These are phyloP conservation scores for Ophion costatus DNA, from an alignment of 2,888 invertebrate genomes.

Conservation along the genomic window DNA sequence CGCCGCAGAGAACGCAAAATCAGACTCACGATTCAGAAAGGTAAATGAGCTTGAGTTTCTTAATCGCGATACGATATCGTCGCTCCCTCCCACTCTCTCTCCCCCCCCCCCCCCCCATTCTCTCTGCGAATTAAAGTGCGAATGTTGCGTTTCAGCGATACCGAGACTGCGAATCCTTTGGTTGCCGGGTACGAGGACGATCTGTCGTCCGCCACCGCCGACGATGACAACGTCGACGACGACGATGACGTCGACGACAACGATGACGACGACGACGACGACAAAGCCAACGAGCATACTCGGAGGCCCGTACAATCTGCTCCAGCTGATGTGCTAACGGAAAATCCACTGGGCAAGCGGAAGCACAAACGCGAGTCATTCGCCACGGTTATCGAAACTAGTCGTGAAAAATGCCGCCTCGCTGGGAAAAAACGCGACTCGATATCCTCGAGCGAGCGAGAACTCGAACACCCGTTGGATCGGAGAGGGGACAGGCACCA, in stretches of 20 bases:
- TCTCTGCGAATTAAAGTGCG: too few relatives aligned
- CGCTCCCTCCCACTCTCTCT: too few relatives aligned
- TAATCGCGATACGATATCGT: too few relatives aligned
- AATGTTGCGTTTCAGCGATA: constrained; percentile 85
- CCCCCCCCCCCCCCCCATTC: too few relatives aligned
- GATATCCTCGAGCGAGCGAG: constrained; percentile 80
- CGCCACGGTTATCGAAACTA: constrained; percentile 70
- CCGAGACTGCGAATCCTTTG: constrained; percentile 90
- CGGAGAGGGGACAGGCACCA: constrained; percentile 74
- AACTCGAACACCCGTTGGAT: constrained; percentile 71
- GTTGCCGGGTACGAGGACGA: constrained; percentile 95
- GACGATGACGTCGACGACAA: constrained; percentile 63
- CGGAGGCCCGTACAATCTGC: constrained; percentile 72
- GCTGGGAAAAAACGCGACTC: constrained; percentile 76
- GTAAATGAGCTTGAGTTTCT: constrained; percentile 76
- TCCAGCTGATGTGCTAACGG: constrained; percentile 74
- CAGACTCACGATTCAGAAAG: constrained; percentile 85
- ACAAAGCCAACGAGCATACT: constrained; percentile 68
- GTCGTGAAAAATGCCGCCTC: constrained; percentile 50
- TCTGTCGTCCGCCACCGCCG: constrained; percentile 86
- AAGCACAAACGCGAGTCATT: constrained; percentile 78
- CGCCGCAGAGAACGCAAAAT: constrained; percentile 81
- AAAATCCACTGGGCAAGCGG: constrained; percentile 80
- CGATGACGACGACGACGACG: too few relatives aligned
- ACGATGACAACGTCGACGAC: constrained; percentile 78